phyloP scores from a whole-genome alignment of 2,113 vertebrate genomes.

The Hippocampus zosterae region DNA sequence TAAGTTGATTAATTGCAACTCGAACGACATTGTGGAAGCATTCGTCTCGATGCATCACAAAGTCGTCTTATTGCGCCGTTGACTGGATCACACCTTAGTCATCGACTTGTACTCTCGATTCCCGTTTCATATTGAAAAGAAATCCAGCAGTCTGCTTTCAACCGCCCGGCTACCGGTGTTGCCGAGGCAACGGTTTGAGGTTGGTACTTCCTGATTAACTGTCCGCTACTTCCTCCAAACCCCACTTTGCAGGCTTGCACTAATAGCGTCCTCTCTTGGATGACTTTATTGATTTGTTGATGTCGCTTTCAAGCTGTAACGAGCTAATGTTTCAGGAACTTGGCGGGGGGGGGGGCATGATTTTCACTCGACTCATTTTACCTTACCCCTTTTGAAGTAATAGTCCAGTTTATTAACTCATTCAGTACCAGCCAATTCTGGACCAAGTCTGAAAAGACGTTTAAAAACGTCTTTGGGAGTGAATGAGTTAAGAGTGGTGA shows the following conservation, averaged over 20 bases:
- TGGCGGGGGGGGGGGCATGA: not conserved
- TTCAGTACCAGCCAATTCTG: too few relatives aligned
- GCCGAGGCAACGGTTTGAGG: constrained; percentile 63
- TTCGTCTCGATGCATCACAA: not conserved
- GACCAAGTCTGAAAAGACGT: too few relatives aligned
- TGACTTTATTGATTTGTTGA: constrained; percentile 14
- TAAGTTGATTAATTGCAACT: too few relatives aligned
- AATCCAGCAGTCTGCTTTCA: not conserved
- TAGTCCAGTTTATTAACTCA: not conserved
- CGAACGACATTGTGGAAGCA: not conserved
- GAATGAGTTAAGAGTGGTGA: not conserved
- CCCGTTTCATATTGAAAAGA: constrained; percentile 3
- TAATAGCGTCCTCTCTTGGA: constrained; percentile 21
- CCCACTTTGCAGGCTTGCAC: constrained; percentile 8
- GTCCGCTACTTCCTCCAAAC: constrained; percentile 62
- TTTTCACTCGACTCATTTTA: not conserved
- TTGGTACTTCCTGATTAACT: constrained; percentile 70
- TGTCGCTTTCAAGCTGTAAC: constrained; percentile 6
- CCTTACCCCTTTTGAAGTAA: not conserved
- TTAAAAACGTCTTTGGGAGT: too few relatives aligned
- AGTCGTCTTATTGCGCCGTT: not conserved
- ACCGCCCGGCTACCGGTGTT: constrained; percentile 18
- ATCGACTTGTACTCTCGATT: not conserved
- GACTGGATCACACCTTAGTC: not conserved
- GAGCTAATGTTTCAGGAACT: not conserved